Evolutionary conservation across 2,888 invertebrate genomes (phyloP).

Genomic region (Aleiodes alternator): DNA sequence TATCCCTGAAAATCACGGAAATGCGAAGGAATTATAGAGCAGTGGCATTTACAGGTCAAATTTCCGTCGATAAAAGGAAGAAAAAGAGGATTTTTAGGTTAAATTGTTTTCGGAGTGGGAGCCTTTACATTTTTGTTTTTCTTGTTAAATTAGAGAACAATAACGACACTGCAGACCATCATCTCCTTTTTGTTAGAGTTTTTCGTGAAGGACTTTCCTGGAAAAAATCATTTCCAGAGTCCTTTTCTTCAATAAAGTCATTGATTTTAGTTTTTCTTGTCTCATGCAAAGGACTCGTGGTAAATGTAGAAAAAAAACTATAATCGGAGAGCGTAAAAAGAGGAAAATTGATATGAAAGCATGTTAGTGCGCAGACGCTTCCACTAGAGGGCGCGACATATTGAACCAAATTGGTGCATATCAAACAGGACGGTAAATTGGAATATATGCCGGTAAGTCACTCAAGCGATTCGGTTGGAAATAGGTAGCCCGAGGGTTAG

Average conservation of each 20-base stretch:
- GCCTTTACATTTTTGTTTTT: background rate
- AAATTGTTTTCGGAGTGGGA: background rate
- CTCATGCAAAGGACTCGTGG: no score
- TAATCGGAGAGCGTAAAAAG: background rate
- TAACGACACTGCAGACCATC: background rate
- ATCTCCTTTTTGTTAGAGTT: no score
- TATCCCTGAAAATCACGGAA: background rate
- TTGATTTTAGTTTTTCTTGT: no score
- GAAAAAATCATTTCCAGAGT: background rate
- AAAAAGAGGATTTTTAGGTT: no score
- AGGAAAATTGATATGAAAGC: background rate
- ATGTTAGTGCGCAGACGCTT: constrained; percentile 49
- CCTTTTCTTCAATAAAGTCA: no score
- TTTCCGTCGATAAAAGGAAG: no score
- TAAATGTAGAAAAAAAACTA: no score
- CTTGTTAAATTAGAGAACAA: background rate
- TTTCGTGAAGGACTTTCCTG: no score
- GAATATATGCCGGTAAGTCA: constrained; percentile 62
- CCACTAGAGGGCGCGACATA: constrained; percentile 70
- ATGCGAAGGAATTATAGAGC: background rate
- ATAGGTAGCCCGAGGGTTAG: constrained; percentile 70
- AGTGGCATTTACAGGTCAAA: no score
- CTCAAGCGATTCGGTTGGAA: constrained; percentile 66
- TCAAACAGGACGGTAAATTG: constrained; percentile 72
- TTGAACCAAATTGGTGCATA: constrained; percentile 73